Conservation (phyloP, 2,113 vertebrate genomes). For the Dasyprocta punctata region DNA sequence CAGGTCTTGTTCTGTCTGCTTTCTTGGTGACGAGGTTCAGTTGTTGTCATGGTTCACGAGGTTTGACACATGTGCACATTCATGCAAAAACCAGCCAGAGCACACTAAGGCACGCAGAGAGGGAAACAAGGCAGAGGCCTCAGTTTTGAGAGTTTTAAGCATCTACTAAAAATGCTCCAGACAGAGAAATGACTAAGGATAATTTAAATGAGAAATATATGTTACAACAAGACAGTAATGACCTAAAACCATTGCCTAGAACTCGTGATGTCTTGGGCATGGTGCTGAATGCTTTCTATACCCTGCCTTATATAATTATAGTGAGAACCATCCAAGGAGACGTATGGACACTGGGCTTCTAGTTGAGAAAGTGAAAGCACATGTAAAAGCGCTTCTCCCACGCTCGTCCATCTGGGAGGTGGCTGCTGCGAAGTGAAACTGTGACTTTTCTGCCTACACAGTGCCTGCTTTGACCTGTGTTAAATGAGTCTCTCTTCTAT, state of each 20-base stretch:
- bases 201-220: background rate
- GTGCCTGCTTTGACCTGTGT: rapidly evolving
- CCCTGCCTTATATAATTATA: background rate
- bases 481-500: background rate
- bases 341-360: background rate
- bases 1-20: background rate
- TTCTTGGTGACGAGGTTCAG: rapidly evolving
- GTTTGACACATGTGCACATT: rapidly evolving
- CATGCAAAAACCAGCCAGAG: background rate
- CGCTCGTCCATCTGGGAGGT: rapidly evolving
- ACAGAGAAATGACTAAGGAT: background rate
- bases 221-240: too few relatives aligned
- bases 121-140: background rate
- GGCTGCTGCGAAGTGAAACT: background rate
- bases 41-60: rapidly evolving
- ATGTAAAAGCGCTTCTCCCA: rapidly evolving
- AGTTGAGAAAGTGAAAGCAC: rapidly evolving
- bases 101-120: background rate
- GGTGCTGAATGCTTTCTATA: background rate
- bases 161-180: background rate
- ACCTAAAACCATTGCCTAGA: background rate
- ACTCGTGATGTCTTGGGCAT: rapidly evolving
- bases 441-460: rapidly evolving
- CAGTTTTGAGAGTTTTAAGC: background rate
- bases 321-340: background rate